Percentiles rank a stretch among this genome's conserved stretches.
Evolutionary conservation across 2,888 invertebrate species (phyloP).

Genomic region (Latrodectus hesperus): DNA sequence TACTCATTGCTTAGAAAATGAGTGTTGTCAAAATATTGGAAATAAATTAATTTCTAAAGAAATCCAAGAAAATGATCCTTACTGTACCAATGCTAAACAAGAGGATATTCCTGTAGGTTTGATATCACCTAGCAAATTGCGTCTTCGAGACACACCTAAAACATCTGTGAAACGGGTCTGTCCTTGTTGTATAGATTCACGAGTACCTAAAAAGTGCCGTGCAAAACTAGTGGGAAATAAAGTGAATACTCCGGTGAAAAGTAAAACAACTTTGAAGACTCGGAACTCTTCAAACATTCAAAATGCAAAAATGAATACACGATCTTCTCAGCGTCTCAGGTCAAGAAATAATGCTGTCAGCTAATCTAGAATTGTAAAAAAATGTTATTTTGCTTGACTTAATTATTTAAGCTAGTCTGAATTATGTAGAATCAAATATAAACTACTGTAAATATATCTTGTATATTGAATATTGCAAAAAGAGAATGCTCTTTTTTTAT

Average conservation of each 20-base stretch:
- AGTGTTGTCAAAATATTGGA: slow-evolving; percentile 23
- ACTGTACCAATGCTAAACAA: slow-evolving; percentile 25
- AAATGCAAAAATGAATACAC: slow-evolving; percentile 48
- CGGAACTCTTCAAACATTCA: slow-evolving; percentile 25
- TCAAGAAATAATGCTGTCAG: slow-evolving; percentile 59
- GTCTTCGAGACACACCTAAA: slow-evolving; percentile 58
- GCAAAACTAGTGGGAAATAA: slow-evolving; percentile 19
- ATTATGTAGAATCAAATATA: slow-evolving; percentile 28
- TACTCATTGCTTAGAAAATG: not conserved
- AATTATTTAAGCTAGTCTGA: slow-evolving; percentile 55
- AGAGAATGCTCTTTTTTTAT: slow-evolving; percentile 36
- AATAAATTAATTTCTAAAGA: slow-evolving; percentile 10
- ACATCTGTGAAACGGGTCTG: slow-evolving; percentile 59
- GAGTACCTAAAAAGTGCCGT: slow-evolving; percentile 58
- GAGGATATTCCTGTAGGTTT: slow-evolving; percentile 7
- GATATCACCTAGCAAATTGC: slow-evolving; percentile 39
- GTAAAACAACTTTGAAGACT: slow-evolving; percentile 43
- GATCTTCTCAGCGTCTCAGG: slow-evolving; percentile 65
- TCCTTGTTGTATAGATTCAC: slow-evolving; percentile 58
- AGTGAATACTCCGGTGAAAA: slow-evolving; percentile 8
- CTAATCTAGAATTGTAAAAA: slow-evolving; percentile 40
- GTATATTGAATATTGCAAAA: slow-evolving; percentile 39
- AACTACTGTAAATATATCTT: slow-evolving; percentile 54
- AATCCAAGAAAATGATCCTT: slow-evolving; percentile 20
- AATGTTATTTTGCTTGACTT: slow-evolving; percentile 51